Evolutionary conservation across 2,113 vertebrate genomes (phyloP).

Genomic region (Leiothrix lutea): DNA sequence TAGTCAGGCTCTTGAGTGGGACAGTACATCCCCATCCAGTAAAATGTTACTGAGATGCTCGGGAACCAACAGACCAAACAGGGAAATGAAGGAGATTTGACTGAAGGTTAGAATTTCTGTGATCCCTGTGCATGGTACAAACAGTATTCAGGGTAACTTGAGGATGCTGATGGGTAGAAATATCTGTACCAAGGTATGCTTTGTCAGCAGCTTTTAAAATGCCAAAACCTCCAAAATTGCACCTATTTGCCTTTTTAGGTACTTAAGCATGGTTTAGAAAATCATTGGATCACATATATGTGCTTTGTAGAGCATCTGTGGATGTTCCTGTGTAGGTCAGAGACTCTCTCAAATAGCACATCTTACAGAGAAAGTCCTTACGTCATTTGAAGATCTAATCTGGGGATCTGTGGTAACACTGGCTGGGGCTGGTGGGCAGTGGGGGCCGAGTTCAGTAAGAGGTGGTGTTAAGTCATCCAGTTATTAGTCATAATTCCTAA

Average conservation of each 20-base stretch:
- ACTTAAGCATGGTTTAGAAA: background rate
- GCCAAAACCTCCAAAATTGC: background rate
- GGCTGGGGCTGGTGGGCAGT: accelerated
- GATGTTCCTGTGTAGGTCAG: background rate
- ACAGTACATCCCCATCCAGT: background rate
- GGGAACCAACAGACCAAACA: background rate
- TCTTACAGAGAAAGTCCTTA: background rate
- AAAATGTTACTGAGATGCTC: background rate
- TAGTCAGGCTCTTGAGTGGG: background rate
- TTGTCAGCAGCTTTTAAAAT: background rate
- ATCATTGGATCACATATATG: background rate
- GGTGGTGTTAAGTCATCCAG: background rate
- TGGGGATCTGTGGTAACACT: background rate
- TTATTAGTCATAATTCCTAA: background rate
- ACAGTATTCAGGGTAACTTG: background rate
- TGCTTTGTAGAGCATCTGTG: background rate
- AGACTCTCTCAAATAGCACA: background rate
- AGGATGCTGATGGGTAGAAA: background rate
- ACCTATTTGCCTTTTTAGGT: background rate
- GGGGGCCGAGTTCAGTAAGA: background rate
- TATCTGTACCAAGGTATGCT: background rate
- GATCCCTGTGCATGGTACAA: background rate
- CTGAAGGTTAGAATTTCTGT: background rate
- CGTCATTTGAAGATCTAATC: background rate
- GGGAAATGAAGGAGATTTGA: background rate